Conservation (phyloP, 1,140 invertebrate species). For the Planococcus citri region DNA sequence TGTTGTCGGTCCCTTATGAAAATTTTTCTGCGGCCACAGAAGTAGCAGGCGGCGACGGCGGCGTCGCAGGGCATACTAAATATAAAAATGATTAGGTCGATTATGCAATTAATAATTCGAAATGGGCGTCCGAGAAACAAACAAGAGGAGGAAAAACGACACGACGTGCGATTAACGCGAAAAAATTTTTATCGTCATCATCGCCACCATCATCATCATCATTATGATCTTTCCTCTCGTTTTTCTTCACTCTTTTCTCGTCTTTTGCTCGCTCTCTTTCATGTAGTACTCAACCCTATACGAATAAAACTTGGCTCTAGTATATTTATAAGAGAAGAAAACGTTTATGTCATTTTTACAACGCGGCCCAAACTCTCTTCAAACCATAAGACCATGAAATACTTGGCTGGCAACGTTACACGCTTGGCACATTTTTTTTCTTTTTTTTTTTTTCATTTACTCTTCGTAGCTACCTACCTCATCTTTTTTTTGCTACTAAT, state of each 20-base stretch:
- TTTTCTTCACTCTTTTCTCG: too few species aligned
- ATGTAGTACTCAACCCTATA: too few species aligned
- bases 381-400: background rate
- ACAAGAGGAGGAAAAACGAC: background rate
- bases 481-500: too few species aligned
- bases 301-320: background rate
- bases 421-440: background rate
- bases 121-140: background rate
- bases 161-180: too few species aligned
- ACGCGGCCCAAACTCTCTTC: background rate
- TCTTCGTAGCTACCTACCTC: too few species aligned
- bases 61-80: background rate
- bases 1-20: too few species aligned
- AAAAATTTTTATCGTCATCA: background rate
- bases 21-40: too few species aligned
- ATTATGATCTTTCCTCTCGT: too few species aligned
- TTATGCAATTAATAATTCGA: background rate
- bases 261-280: too few species aligned
- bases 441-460: too few species aligned
- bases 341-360: conserved; percentile 8
- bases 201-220: too few species aligned
- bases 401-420: background rate
- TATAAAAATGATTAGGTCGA: conserved; percentile 3
- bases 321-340: background rate
- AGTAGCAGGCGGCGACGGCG: background rate